Evolutionary conservation across 1,140 invertebrate species (phyloP), one percentile per base, ranked within the genome.

Genomic region (Diprion similis): DNA sequence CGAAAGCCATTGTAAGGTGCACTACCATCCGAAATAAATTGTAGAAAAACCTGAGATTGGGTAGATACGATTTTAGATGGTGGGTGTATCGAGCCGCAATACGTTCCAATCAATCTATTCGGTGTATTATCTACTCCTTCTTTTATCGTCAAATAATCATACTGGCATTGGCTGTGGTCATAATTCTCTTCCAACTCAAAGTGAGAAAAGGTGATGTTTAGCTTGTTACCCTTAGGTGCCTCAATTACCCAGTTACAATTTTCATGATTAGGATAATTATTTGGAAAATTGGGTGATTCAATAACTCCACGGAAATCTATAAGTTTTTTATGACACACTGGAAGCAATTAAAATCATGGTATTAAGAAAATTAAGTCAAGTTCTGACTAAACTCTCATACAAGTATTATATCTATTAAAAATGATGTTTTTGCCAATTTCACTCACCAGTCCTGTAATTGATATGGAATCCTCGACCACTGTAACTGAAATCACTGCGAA

Each of bases 241-340:
- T 91, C 88, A 74, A 97, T 94, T 4, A 88, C 83, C 95, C 95
- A 97, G 73, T 92, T 90, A 83, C 96, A 98, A 77, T 91, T 90
- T 0, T 91, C 79, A 66, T 89, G 83, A 18, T 88, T 82, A 3
- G 90, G 87, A 84, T 95, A 95, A 46, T 83, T 80, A 66, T 89
- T 83, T 0, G 95, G 95, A 83, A 93, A 96, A 75, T 93, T 92
- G 0, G 95, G 95, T 70, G 94, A 95, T 78, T 92, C 88, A 17
- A 97, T 89, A 0, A 95, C 91, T 15, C 95, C 95, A 71, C 88
- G 84, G 72, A 89, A 89, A 0, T 92, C 92, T 10, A 76, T 89
- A 13, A 95, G 10, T 68, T 85, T 90, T 18, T 86, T 89, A 46
- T 90, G 89, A 79, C 94, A 95, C 9, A 91, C 90, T 91, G 84